Conservation (phyloP, 1,140 invertebrate genomes). For the Pseudomyrmex flavicornis region DNA sequence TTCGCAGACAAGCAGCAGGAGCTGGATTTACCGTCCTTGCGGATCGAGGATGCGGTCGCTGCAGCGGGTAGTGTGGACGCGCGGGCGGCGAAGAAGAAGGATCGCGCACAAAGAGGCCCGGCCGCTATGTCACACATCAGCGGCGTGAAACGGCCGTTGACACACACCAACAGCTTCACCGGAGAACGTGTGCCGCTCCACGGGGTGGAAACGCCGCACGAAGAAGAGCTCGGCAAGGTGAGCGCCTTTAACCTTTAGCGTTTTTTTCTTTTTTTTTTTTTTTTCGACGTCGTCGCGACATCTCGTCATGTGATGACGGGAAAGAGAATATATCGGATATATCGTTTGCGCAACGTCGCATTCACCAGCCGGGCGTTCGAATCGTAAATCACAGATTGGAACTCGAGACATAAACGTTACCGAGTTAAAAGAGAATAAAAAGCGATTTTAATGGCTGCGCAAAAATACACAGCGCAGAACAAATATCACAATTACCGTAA, state of each 20-base stretch:
- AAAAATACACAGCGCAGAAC: not conserved
- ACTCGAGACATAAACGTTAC: not conserved
- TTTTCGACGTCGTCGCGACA: not conserved
- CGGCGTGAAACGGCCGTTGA: conserved; percentile 94
- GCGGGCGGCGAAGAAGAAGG: conserved; percentile 87
- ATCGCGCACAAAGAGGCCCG: conserved; percentile 86
- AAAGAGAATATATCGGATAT: no score
- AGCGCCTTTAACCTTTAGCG: conserved; percentile 36
- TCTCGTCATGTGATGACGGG: no score
- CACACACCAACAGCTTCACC: conserved; percentile 96
- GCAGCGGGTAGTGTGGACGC: conserved; percentile 83
- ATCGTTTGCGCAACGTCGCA: no score
- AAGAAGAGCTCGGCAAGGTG: conserved; percentile 94
- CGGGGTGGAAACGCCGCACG: conserved; percentile 96
- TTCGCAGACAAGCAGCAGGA: conserved; percentile 97
- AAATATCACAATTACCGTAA: not conserved
- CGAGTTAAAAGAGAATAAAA: not conserved
- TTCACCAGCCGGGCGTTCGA: not conserved
- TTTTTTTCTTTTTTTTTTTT: not conserved
- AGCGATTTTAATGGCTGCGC: not conserved
- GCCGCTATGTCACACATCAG: conserved; percentile 95
- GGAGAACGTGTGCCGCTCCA: conserved; percentile 94
- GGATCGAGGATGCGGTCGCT: conserved; percentile 90
- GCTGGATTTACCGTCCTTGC: conserved; percentile 94
- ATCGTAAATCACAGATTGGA: conserved; percentile 3